These are phyloP conservation scores for Ceratina calcarata DNA, from an alignment of 1,140 invertebrate genomes.

Conservation along the genomic window DNA sequence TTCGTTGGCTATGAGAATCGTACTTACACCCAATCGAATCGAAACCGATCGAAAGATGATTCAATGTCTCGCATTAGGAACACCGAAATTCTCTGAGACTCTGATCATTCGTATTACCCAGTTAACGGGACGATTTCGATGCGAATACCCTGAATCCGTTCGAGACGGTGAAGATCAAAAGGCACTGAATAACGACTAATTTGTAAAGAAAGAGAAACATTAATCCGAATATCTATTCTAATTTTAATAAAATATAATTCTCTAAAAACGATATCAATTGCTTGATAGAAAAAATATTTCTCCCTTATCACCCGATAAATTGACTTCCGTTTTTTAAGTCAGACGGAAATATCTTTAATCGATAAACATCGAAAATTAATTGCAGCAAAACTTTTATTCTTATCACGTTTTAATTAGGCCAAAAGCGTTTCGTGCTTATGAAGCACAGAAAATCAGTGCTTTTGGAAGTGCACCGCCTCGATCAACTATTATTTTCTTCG, in stretches of 20 bases:
- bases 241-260: too few species aligned
- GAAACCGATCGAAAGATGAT: background rate
- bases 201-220: too few species aligned
- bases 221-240: too few species aligned
- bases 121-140: background rate
- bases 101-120: background rate
- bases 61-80: background rate
- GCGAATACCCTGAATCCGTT: slow-evolving; percentile 30
- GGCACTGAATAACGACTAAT: background rate
- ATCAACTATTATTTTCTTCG: too few species aligned
- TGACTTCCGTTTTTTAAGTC: background rate
- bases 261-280: too few species aligned
- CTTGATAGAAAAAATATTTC: background rate
- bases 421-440: too few species aligned
- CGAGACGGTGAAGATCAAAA: background rate
- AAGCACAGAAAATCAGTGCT: too few species aligned
- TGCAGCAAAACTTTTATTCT: too few species aligned
- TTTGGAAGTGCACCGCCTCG: background rate
- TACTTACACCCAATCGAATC: background rate
- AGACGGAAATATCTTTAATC: too few species aligned
- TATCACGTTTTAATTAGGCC: too few species aligned
- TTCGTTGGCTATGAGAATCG: slow-evolving; percentile 18
- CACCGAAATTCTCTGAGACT: too few species aligned
- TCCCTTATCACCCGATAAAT: background rate
- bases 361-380: too few species aligned